Base-by-base conservation (phyloP, 2,113 vertebrate genomes). In the Dasyornis broadbenti region DNA sequence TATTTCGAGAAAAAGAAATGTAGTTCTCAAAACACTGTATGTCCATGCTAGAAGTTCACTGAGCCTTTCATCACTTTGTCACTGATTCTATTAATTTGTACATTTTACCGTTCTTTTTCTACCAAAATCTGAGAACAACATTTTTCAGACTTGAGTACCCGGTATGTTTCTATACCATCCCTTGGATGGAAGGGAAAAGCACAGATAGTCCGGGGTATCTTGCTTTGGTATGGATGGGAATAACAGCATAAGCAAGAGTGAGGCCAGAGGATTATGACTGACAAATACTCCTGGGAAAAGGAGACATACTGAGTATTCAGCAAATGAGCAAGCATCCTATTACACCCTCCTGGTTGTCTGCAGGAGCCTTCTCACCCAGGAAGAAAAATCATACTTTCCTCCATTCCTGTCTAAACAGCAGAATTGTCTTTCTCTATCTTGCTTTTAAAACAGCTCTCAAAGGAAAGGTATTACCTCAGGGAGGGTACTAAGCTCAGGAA, bases 371-470 rank as follows among this genome's bases (percentile, higher is more conserved):
- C 45, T 59, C 66, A 88, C n/a, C 35, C 23, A 7, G 21, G 57
- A 85, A 69, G 75, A 89, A 95, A 95, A 93, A 89, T 44, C 13
- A 49, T 44, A 40, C 33, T 86, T 81, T 68, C 23, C 22, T 69
- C n/a, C n/a, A 64, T 57, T 65, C 39, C 70, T 87, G 26, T 76
- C 45, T 73, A 61, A 92, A 53, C 60, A 81, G 61, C 50, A 87
- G 40, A 72, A 77, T 27, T 82, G n/a, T 33, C 56, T 93, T 86
- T 91, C 47, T 66, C 53, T 53, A 89, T 31, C 28, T 83, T 81
- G 57, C 28, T 90, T 94, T 88, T 52, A 75, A 91, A 95, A 88
- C 18, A 83, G 12, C 66, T 86, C 76, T 70, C 90, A 82, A 92
- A 90, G 50, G 37, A 72, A 94, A 82, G 33, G 50, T 85, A 70